Base-by-base conservation (phyloP, 2,888 invertebrate genomes). In the Eutolmus rufibarbis region DNA sequence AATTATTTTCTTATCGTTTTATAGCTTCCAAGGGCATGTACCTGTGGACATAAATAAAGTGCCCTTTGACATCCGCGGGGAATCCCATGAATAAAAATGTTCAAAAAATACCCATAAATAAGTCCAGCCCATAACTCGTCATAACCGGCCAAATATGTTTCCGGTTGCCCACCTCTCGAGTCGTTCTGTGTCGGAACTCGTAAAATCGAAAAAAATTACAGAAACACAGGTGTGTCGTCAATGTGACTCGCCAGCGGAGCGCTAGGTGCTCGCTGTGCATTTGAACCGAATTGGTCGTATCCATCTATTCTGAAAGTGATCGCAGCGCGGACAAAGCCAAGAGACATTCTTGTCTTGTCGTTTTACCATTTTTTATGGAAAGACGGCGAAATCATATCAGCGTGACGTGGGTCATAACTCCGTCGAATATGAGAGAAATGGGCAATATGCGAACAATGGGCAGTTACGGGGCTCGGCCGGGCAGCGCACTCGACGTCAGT, bases 401-500 rank as follows among this genome's bases (percentile, higher is more conserved):
- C 85, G 74, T 86, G 85, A 86, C 85, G 74, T 51, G 37, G 74
- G 40, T 74, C 85, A 86, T 86, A 86, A 86, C 57, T 86, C 74
- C 14, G 31, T 86, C 74, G 74, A 86, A 86, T 86, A 86, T 86
- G 85, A 86, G 46, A 86, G 28, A 86, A 74, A 86, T 86, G 74
- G 85, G 74, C 85, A 74, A 86, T 86, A 86, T 46, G 43, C 74
- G 74, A 86, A 86, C 85, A 86, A 86, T 86, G 85, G 85, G 74
- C 81, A 81, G 56, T 81, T 81, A 81, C 51, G 79, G 46, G 79
- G 79, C 43, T 5, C 81, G 31, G 37, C n/a, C 5, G 57, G 14
- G 37, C 57, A 19, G 78, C 40, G 43, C 14, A 43, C 74, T 19
- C 78, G 43, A 81, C 51, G 12, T 81, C 81, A 81, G 23, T 81